Evolutionary conservation across 2,797 vertebrate species (phyloP).

Genomic region (Tamandua tetradactyla): DNA sequence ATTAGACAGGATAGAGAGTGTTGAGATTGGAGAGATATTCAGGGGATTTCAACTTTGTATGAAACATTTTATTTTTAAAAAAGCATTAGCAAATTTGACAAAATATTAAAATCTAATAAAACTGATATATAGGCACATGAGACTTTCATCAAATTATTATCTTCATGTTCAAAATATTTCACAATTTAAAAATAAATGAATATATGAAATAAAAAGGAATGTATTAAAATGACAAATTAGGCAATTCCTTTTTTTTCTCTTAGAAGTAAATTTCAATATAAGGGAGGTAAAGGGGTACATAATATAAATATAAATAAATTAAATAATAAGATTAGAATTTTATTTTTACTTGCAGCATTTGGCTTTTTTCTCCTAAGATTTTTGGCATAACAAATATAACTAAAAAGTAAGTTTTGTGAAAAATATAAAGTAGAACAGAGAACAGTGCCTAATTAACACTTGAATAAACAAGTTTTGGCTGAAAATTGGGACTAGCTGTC

Average conservation of each 20-base stretch:
- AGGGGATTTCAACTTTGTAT: neutral
- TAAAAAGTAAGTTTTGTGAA: neutral
- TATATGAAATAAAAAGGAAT: neutral
- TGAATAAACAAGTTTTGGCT: slow-evolving; percentile 39
- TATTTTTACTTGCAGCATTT: neutral
- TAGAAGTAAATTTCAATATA: too few species aligned
- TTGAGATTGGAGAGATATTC: neutral
- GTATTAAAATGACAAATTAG: too few species aligned
- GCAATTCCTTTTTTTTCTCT: too few species aligned
- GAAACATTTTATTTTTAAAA: neutral
- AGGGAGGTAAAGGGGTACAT: neutral
- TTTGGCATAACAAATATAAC: slow-evolving; percentile 4
- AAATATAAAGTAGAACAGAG: slow-evolving; percentile 3
- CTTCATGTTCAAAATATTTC: neutral
- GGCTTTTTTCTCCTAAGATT: neutral
- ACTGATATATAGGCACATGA: neutral
- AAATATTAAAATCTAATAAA: slow-evolving; percentile 13
- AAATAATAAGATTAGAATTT: neutral
- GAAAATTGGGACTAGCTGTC: neutral
- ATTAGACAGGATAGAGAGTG: neutral
- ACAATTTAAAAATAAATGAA: neutral
- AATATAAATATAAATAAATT: neutral
- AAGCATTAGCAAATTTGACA: neutral
- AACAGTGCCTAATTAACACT: neutral
- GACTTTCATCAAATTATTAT: neutral